Evolutionary conservation across 2,888 invertebrate genomes (phyloP).

Genomic region (Pasiphila rectangulata): DNA sequence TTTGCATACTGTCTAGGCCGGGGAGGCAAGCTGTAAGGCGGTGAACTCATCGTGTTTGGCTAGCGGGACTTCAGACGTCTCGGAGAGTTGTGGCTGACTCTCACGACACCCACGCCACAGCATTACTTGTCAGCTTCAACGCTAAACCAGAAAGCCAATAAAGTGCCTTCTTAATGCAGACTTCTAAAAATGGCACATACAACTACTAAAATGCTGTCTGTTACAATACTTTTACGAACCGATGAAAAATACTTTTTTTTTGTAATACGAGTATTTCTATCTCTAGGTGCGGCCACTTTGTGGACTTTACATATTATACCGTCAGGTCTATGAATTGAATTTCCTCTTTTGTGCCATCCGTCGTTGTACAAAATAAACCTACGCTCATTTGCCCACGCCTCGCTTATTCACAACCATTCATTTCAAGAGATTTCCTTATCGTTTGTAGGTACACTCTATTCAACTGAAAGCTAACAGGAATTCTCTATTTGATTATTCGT

Average conservation of each 20-base stretch:
- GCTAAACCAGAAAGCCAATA: neutral
- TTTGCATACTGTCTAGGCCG: conserved; percentile 28
- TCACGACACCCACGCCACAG: conserved; percentile 29
- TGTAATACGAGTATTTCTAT: too few relatives aligned
- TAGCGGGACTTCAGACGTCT: conserved; percentile 52
- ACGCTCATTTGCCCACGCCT: conserved; percentile 25
- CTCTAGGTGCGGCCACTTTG: too few relatives aligned
- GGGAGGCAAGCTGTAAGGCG: conserved; percentile 26
- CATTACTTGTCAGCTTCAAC: neutral
- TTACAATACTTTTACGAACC: too few relatives aligned
- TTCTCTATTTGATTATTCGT: conserved; percentile 22
- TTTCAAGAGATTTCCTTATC: conserved; percentile 21
- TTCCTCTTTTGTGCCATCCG: too few relatives aligned
- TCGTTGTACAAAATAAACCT: conserved; percentile 2
- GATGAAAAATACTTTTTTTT: too few relatives aligned
- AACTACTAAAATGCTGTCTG: too few relatives aligned
- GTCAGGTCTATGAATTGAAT: too few relatives aligned
- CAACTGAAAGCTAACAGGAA: conserved; percentile 21
- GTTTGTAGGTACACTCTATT: conserved; percentile 17
- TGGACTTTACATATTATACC: too few relatives aligned
- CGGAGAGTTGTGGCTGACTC: conserved; percentile 20
- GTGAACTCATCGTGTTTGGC: conserved; percentile 56
- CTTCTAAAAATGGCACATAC: too few relatives aligned
- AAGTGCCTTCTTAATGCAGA: too few relatives aligned
- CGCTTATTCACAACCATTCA: conserved; percentile 16